phyloP scores from a whole-genome alignment of 2,888 invertebrate genomes.

The Pristionchus arcanus region DNA sequence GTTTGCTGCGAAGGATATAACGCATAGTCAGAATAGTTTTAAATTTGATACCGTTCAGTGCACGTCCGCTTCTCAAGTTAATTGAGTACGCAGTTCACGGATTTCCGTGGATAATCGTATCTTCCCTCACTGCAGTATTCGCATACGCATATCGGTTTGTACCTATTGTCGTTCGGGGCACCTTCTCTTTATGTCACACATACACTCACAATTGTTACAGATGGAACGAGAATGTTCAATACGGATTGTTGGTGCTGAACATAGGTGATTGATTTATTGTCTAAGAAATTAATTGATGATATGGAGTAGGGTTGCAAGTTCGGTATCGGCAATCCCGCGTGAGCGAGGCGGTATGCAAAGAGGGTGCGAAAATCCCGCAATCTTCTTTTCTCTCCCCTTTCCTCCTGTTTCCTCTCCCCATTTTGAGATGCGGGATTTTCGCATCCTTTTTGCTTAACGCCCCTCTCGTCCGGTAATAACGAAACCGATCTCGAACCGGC shows the following conservation, averaged over 20 bases:
- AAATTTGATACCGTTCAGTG: not conserved
- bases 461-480: too few relatives aligned
- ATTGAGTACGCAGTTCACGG: constrained; percentile 69
- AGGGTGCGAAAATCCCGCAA: too few relatives aligned
- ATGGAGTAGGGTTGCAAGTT: too few relatives aligned
- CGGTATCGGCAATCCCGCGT: too few relatives aligned
- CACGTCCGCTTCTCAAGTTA: constrained; percentile 60
- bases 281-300: too few relatives aligned
- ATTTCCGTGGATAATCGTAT: constrained; percentile 66
- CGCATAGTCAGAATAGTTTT: not conserved
- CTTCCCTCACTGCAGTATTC: constrained; percentile 51
- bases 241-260: constrained; percentile 47
- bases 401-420: too few relatives aligned
- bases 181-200: not conserved
- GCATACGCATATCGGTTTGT: constrained; percentile 53
- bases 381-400: too few relatives aligned
- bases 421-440: too few relatives aligned
- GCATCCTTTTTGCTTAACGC: too few relatives aligned
- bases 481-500: too few relatives aligned
- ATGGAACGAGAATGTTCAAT: constrained; percentile 44
- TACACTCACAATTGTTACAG: not conserved
- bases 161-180: not conserved
- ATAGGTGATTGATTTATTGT: constrained; percentile 21
- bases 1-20: not conserved
- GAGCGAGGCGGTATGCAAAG: too few relatives aligned